A percentile compares a stretch with the other conserved stretches of the same genome.
Conservation (phyloP, 2,797 vertebrate species). For the Anguilla marmorata region DNA sequence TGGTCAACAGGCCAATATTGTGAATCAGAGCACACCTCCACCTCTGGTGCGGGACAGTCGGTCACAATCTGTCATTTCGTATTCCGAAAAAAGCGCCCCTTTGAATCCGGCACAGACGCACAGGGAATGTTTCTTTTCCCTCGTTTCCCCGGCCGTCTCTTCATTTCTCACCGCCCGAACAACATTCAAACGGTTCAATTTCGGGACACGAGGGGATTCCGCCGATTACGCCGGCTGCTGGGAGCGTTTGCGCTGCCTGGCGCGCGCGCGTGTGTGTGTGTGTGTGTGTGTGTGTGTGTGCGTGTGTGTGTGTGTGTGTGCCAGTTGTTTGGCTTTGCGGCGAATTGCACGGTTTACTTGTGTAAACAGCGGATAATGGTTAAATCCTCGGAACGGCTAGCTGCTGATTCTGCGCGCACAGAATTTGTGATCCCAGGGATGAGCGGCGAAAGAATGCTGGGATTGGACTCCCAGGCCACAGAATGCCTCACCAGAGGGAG, state of each 20-base stretch:
- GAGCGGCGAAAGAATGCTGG: background rate
- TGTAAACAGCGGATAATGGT: slow-evolving; percentile 2
- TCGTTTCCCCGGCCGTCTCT: background rate
- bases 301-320: background rate
- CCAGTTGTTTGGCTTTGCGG: background rate
- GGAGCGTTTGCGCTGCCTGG: background rate
- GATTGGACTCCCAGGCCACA: background rate
- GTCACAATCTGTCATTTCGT: background rate
- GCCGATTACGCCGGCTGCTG: background rate
- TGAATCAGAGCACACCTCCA: background rate
- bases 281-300: background rate
- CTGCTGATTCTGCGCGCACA: background rate
- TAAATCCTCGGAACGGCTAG: background rate
- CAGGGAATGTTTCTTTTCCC: background rate
- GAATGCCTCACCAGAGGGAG: background rate
- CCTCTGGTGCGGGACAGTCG: background rate
- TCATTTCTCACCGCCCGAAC: background rate
- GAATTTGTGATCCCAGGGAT: background rate
- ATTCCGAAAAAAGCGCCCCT: background rate
- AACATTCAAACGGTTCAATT: background rate
- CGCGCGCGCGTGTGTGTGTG: background rate
- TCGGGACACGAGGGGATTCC: background rate
- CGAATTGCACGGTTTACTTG: background rate
- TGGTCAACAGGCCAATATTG: background rate
- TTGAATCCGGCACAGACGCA: background rate